Conservation (phyloP, 1,140 invertebrate genomes). For the Bombus sylvicola region DNA sequence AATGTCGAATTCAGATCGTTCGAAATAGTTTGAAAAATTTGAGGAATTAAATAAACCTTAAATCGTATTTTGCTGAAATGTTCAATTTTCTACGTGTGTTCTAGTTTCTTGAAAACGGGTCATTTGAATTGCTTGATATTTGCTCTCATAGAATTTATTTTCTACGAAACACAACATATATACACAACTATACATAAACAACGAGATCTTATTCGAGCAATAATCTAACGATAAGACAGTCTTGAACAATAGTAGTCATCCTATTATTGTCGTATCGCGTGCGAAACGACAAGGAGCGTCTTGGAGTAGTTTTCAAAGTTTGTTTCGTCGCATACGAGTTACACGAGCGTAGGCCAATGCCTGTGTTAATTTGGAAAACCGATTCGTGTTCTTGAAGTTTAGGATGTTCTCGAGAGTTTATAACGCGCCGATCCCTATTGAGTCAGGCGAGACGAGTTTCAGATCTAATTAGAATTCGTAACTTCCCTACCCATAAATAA, state of each 20-base stretch:
- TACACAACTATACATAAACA: too few species aligned
- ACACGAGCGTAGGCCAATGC: not conserved
- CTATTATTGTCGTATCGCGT: not conserved
- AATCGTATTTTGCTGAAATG: too few species aligned
- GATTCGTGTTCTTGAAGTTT: not conserved
- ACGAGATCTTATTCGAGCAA: not conserved
- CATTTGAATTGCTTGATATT: too few species aligned
- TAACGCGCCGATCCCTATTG: slow-evolving; percentile 7
- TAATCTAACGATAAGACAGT: not conserved
- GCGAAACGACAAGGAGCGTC: not conserved
- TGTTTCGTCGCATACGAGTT: not conserved
- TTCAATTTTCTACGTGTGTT: too few species aligned
- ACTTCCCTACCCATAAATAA: slow-evolving; percentile 1
- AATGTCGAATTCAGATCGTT: too few species aligned
- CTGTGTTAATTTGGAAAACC: slow-evolving; percentile 8
- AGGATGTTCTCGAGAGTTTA: not conserved
- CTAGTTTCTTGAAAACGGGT: too few species aligned
- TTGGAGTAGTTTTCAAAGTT: not conserved
- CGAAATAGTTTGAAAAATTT: too few species aligned
- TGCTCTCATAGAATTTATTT: not conserved
- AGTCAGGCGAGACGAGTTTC: not conserved
- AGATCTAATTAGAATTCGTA: slow-evolving; percentile 10
- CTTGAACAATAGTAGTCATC: not conserved
- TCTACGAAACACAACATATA: not conserved
- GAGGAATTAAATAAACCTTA: too few species aligned